These are phyloP conservation scores for Gadopsis bispinosus DNA, from an alignment of 2,797 vertebrate genomes.

Conservation along the genomic window DNA sequence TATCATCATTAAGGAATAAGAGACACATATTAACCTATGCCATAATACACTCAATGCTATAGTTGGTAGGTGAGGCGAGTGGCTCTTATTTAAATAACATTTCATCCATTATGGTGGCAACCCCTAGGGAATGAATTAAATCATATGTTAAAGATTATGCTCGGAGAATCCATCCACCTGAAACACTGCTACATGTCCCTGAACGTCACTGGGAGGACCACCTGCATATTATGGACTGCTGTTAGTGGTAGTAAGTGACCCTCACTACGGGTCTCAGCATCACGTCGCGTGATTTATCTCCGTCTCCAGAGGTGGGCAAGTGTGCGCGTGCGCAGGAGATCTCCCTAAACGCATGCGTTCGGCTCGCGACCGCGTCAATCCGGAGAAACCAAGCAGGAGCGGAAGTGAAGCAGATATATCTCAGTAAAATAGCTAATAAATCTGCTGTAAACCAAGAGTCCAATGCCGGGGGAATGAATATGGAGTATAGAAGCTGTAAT, in stretches of 20 bases:
- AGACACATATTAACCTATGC: neutral
- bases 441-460: rapidly evolving
- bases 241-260: constrained; percentile 45
- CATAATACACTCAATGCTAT: neutral
- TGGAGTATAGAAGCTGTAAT: too few species aligned
- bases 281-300: constrained; percentile 53
- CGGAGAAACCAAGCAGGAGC: neutral
- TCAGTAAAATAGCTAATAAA: neutral
- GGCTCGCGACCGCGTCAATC: constrained; percentile 52
- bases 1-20: neutral
- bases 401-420: constrained; percentile 27
- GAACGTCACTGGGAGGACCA: constrained; percentile 30
- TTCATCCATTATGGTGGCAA: neutral
- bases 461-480: rapidly evolving
- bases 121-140: neutral
- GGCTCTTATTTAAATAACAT: neutral
- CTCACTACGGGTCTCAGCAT: constrained; percentile 43
- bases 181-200: constrained; percentile 1
- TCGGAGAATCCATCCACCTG: neutral
- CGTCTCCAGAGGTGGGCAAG: constrained; percentile 47
- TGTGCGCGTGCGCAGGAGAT: constrained; percentile 78
- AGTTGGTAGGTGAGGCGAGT: neutral
- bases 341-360: constrained; percentile 76
- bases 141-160: neutral
- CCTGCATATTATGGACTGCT: constrained; percentile 13